Base-by-base conservation (phyloP, 2,888 invertebrate genomes). In the Syrphus vitripennis region DNA sequence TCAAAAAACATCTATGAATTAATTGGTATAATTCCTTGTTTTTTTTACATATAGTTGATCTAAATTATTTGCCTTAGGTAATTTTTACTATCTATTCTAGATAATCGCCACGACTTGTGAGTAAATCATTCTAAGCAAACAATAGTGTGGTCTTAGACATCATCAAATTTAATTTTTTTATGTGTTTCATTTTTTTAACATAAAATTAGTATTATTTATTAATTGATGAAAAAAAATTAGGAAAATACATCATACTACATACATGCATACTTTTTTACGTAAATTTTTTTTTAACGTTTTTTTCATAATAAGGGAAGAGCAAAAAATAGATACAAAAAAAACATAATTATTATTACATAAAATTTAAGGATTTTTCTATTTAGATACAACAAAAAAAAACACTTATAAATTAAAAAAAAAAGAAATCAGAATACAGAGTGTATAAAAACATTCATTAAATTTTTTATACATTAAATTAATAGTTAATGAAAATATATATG, bases 331-430 rank as follows among this genome's bases (percentile, higher is more conserved):
- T 40, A 74, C 63, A 75, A 74, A 48, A 55, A 65, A 63, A 75
- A 50, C 50, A 50, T 50, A 63, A 31, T 65, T 50, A 78, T 77
- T 63, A 65, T 61, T 74, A 83, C 50, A 57, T 48, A 53, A 55
- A 55, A 65, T 63, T 53, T 59, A 84, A 77, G 75, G 75, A 69
- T 87, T 87, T 87, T 87, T 87, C 87, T 86, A 87, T 86, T 86
- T 86, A 87, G 87, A 81, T 86, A 81, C 83, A 80, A 71, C 50
- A 67, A 50, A 29, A 57, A 63, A 84, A 72, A 76, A 72, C 42
- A 72, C 70, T 71, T 48, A 72, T 26, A 63, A n/a, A n/a, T 48
- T 53, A 24, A 67, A 40, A 61, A 29, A 55, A 61, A 40, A 61
- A 29, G 48, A 61, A 53, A 61, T 24, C 48, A 69, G 71, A 71